Evolutionary conservation across 2,797 vertebrate genomes (phyloP).

Genomic region (Pitangus sulphuratus): DNA sequence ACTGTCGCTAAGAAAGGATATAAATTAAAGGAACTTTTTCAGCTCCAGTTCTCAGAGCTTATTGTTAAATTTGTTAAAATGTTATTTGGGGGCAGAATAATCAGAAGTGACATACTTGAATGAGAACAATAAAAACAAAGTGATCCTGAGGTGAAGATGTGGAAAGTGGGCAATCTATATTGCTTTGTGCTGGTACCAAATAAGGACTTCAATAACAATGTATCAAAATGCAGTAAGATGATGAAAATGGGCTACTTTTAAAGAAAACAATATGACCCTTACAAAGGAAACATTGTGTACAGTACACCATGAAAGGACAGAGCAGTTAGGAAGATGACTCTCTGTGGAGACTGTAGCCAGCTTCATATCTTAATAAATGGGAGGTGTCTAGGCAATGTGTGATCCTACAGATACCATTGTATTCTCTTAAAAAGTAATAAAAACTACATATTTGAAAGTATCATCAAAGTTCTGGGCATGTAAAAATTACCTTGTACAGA

Average conservation of each 20-base stretch:
- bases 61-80: background rate
- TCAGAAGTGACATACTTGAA: constrained; percentile 11
- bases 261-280: background rate
- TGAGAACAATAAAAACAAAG: constrained; percentile 17
- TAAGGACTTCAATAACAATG: background rate
- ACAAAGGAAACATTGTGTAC: background rate
- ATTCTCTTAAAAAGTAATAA: background rate
- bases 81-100: background rate
- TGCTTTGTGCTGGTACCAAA: background rate
- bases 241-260: background rate
- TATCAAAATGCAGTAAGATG: constrained; percentile 13
- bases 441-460: background rate
- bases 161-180: background rate
- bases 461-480: background rate
- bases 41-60: background rate
- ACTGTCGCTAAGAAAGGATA: accelerated
- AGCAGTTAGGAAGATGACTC: background rate
- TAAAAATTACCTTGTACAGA: background rate
- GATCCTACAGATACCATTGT: background rate
- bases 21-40: constrained; percentile 9
- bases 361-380: background rate
- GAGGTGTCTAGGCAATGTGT: background rate
- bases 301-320: background rate
- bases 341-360: background rate
- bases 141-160: background rate